Evolutionary conservation across 2,113 vertebrate species (phyloP).

Genomic region (Pheucticus melanocephalus): DNA sequence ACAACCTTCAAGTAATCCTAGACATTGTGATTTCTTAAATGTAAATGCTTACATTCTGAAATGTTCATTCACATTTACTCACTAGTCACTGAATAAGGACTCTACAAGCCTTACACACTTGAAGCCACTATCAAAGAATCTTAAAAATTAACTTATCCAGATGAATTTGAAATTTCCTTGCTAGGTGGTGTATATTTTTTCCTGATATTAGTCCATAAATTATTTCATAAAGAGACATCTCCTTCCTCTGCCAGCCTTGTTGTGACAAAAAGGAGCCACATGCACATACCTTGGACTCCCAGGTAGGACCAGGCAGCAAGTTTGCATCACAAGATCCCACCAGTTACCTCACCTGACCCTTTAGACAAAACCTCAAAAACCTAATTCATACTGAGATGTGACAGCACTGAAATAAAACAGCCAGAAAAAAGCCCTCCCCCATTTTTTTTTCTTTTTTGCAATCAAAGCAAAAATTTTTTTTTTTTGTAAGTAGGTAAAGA

Average conservation of each 20-base stretch:
- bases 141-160: neutral
- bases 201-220: neutral
- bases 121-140: neutral
- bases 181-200: neutral
- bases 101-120: neutral
- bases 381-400: neutral
- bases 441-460: neutral
- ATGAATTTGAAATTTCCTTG: neutral
- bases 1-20: neutral
- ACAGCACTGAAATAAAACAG: neutral
- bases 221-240: neutral
- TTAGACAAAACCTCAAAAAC: neutral
- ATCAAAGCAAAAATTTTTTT: neutral
- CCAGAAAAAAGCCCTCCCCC: neutral
- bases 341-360: neutral
- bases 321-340: neutral
- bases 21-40: neutral
- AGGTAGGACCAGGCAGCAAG: neutral
- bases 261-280: neutral
- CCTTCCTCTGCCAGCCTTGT: neutral
- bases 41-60: neutral
- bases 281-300: neutral
- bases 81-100: neutral
- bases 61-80: neutral
- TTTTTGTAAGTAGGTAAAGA: conserved; percentile 14